Evolutionary conservation across 2,113 vertebrate species (phyloP).

Genomic region (Oncorhynchus nerka): DNA sequence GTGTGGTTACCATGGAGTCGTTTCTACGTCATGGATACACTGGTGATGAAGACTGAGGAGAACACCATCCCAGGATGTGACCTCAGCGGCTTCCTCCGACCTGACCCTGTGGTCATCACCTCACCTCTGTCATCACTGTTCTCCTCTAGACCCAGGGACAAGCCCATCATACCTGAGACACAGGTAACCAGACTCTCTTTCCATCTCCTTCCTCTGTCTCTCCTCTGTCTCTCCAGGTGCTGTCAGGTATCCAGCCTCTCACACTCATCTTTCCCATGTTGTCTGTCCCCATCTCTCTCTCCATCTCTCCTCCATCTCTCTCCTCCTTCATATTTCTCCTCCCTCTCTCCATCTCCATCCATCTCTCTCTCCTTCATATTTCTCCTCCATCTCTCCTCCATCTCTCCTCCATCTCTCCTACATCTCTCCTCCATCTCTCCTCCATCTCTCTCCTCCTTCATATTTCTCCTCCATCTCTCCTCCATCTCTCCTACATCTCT

Average conservation of each 20-base stretch:
- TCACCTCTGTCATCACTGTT: slow-evolving; percentile 98
- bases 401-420: background rate
- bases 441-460: background rate
- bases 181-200: slow-evolving; percentile 76
- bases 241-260: too few relatives aligned
- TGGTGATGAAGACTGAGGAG: slow-evolving; percentile 97
- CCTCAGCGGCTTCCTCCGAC: slow-evolving; percentile 93
- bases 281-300: too few relatives aligned
- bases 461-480: too few relatives aligned
- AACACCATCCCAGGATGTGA: slow-evolving; percentile 99
- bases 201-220: background rate
- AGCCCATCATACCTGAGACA: slow-evolving; percentile 95
- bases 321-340: background rate
- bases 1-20: slow-evolving; percentile 98
- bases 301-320: too few relatives aligned
- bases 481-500: too few relatives aligned
- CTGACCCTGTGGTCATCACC: slow-evolving; percentile 94
- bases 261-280: too few relatives aligned
- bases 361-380: background rate
- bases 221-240: too few relatives aligned
- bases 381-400: background rate
- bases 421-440: slow-evolving; percentile 31
- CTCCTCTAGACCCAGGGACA: slow-evolving; percentile 86
- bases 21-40: slow-evolving; percentile 98
- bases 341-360: too few relatives aligned